Evolutionary conservation across 2,888 invertebrate species (phyloP).

Genomic region (Perdita meconis): DNA sequence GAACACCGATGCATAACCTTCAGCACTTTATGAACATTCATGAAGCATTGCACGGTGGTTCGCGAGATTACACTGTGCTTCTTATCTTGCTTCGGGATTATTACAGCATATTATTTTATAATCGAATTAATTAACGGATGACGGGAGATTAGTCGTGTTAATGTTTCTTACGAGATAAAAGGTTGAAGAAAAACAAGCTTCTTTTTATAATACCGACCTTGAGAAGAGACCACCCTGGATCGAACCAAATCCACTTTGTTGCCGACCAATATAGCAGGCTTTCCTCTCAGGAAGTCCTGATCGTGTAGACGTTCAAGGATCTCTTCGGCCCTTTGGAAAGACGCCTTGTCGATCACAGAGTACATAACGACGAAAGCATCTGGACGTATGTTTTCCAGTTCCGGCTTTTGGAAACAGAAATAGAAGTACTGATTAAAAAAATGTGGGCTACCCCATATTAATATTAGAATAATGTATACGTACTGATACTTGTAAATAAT

Average conservation of each 20-base stretch:
- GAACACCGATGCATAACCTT: too few relatives aligned
- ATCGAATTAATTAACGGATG: neutral
- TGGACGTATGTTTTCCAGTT: constrained; percentile 89
- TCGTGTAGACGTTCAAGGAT: constrained; percentile 92
- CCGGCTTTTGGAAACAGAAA: constrained; percentile 86
- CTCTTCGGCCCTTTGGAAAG: constrained; percentile 93
- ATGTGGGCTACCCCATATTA: too few relatives aligned
- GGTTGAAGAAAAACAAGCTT: neutral
- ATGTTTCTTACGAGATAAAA: neutral
- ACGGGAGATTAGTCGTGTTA: neutral
- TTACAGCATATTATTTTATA: neutral
- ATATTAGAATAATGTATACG: too few relatives aligned
- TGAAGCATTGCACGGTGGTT: too few relatives aligned
- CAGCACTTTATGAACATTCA: too few relatives aligned
- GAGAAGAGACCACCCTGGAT: constrained; percentile 94
- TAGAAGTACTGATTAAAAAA: neutral
- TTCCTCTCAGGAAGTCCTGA: constrained; percentile 90
- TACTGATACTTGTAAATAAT: too few relatives aligned
- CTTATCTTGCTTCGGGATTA: too few relatives aligned
- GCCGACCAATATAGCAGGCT: constrained; percentile 94
- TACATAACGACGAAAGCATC: constrained; percentile 96
- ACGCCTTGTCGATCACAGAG: constrained; percentile 95
- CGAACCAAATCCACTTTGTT: constrained; percentile 97
- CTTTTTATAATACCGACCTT: constrained; percentile 88
- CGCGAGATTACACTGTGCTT: too few relatives aligned